phyloP scores from a whole-genome alignment of 2,797 vertebrate species.

The Arrhamphus sclerolepis region DNA sequence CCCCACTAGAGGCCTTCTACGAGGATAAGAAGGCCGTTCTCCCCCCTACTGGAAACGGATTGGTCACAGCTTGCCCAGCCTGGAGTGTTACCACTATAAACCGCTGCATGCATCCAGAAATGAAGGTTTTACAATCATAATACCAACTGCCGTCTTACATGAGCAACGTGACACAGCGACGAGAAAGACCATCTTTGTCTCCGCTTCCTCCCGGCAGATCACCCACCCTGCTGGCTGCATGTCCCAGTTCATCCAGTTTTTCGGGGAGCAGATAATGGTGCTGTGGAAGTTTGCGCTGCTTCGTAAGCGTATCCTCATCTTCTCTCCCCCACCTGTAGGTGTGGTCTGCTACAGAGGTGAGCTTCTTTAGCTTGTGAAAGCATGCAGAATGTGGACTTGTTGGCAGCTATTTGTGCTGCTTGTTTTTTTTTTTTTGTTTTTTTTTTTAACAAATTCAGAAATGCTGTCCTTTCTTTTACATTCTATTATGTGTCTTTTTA shows the following conservation, averaged over 20 bases:
- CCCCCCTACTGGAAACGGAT: slow-evolving; percentile 82
- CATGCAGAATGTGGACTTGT: background rate
- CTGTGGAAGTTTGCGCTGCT: slow-evolving; percentile 98
- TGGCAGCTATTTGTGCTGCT: background rate
- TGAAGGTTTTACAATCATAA: slow-evolving; percentile 85
- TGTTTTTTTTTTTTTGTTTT: too few relatives aligned
- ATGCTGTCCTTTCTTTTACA: too few relatives aligned
- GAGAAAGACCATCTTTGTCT: background rate
- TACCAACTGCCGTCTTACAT: background rate
- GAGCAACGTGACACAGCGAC: background rate
- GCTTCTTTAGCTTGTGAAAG: slow-evolving; percentile 15
- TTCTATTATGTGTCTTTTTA: background rate
- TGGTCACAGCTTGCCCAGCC: slow-evolving; percentile 85
- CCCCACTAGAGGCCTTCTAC: slow-evolving; percentile 96
- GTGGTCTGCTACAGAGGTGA: slow-evolving; percentile 98
- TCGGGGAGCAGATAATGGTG: slow-evolving; percentile 96
- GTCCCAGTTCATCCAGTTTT: slow-evolving; percentile 99
- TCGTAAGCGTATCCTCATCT: slow-evolving; percentile 95
- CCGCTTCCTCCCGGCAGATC: slow-evolving; percentile 81
- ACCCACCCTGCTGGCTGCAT: slow-evolving; percentile 99
- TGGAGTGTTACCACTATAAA: slow-evolving; percentile 90
- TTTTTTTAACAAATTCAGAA: too few relatives aligned
- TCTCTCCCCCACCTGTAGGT: slow-evolving; percentile 95
- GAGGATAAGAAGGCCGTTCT: slow-evolving; percentile 98
- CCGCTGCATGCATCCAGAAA: slow-evolving; percentile 97